Evolutionary conservation across 2,797 vertebrate species (phyloP).

Genomic region (Anguilla megastoma): DNA sequence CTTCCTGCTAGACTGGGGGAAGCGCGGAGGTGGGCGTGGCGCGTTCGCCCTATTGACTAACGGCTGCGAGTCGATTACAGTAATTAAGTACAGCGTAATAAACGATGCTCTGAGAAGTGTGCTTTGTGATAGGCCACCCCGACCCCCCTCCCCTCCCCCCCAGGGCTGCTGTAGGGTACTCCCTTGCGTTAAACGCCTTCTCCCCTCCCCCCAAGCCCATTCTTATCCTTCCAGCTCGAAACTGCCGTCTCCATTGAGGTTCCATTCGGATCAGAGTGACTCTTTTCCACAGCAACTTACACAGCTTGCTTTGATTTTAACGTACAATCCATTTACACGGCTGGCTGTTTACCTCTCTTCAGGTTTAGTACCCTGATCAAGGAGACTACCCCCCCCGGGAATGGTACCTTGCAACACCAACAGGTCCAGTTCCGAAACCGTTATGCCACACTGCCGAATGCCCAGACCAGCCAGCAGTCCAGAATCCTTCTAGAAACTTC

Average conservation of each 20-base stretch:
- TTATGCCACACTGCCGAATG: background rate
- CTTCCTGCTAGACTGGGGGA: background rate
- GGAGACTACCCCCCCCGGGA: background rate
- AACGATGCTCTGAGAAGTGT: constrained; percentile 1
- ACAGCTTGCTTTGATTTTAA: background rate
- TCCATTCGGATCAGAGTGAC: background rate
- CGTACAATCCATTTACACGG: background rate
- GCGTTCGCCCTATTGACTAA: constrained; percentile 33
- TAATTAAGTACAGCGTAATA: constrained; percentile 26
- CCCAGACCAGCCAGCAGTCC: background rate
- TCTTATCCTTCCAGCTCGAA: background rate
- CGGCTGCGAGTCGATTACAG: background rate
- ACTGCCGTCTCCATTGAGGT: background rate
- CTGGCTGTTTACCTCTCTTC: background rate
- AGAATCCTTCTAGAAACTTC: background rate
- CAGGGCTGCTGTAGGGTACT: background rate
- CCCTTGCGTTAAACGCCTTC: background rate
- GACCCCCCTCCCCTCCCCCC: background rate
- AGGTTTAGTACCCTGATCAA: background rate
- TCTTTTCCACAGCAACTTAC: background rate
- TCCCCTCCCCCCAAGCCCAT: background rate
- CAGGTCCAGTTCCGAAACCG: too few species aligned
- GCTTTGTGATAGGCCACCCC: background rate
- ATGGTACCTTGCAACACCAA: background rate
- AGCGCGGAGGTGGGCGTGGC: background rate